A percentile compares a stretch with the other conserved stretches of the same genome.
phyloP scores from a whole-genome alignment of 2,888 invertebrate genomes.

The Hyalella azteca region DNA sequence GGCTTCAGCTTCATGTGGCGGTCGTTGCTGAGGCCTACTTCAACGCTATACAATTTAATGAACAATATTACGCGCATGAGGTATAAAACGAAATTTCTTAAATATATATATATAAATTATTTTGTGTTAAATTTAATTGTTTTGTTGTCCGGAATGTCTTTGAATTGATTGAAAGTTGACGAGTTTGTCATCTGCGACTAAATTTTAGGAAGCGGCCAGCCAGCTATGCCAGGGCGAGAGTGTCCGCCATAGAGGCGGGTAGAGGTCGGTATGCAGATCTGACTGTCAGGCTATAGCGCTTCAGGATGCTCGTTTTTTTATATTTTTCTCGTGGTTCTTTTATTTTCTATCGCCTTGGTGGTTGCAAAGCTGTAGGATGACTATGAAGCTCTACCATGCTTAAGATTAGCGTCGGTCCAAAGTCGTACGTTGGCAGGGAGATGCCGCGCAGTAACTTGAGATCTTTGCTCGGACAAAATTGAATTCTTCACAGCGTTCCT shows the following conservation, averaged over 20 bases:
- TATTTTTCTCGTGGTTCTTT: constrained; percentile 1
- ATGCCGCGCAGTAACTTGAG: constrained; percentile 17
- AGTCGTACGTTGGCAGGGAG: neutral
- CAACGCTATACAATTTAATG: too few species aligned
- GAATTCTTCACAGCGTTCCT: too few species aligned
- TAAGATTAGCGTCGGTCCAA: constrained; percentile 9
- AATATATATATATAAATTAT: too few species aligned
- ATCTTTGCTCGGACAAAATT: neutral
- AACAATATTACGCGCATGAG: too few species aligned
- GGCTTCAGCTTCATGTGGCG: neutral
- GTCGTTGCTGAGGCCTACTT: too few species aligned
- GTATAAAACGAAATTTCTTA: too few species aligned
- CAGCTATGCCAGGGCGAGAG: neutral
- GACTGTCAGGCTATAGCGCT: constrained; percentile 21
- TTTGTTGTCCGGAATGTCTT: too few species aligned
- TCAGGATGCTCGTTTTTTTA: neutral
- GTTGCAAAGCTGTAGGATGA: constrained; percentile 17
- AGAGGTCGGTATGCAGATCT: constrained; percentile 24
- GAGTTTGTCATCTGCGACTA: too few species aligned
- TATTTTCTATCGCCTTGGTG: constrained; percentile 1
- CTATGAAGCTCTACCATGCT: constrained; percentile 9
- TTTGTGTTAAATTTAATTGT: too few species aligned
- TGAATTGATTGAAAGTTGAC: too few species aligned
- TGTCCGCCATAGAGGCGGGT: constrained; percentile 10
- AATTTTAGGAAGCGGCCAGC: too few species aligned